Evolutionary conservation across 2,113 vertebrate species (phyloP).

Genomic region (Jaculus jaculus): DNA sequence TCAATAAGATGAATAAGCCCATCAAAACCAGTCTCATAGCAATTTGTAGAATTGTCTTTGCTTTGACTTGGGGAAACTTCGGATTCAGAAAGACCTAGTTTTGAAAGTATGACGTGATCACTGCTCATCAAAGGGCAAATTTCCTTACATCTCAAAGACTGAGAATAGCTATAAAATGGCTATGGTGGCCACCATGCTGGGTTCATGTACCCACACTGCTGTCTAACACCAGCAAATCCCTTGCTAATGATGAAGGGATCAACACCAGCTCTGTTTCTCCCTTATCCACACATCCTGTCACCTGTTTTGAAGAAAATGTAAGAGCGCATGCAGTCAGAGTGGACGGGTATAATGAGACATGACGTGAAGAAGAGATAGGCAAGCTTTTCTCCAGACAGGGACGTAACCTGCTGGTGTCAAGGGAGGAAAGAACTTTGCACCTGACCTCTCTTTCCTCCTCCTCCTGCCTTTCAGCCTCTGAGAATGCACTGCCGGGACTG

Average conservation of each 20-base stretch:
- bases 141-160: background rate
- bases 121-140: background rate
- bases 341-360: background rate
- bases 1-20: background rate
- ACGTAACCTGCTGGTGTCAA: background rate
- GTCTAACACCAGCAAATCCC: background rate
- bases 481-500: constrained; percentile 95
- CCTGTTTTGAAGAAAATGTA: background rate
- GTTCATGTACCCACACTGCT: background rate
- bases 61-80: background rate
- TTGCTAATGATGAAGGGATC: background rate
- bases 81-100: background rate
- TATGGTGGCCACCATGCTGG: background rate
- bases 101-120: background rate
- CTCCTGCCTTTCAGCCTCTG: constrained; percentile 88
- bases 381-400: background rate
- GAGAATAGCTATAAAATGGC: background rate
- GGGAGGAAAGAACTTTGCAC: background rate
- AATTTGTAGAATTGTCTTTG: background rate
- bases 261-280: background rate
- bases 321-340: background rate
- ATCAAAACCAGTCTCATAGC: background rate
- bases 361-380: background rate
- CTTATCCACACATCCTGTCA: background rate
- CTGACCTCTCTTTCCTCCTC: constrained; percentile 28